Evolutionary conservation across 2,113 vertebrate species (phyloP), one percentile per base, ranked within the genome.

Genomic region (Emydocephalus ijimae): DNA sequence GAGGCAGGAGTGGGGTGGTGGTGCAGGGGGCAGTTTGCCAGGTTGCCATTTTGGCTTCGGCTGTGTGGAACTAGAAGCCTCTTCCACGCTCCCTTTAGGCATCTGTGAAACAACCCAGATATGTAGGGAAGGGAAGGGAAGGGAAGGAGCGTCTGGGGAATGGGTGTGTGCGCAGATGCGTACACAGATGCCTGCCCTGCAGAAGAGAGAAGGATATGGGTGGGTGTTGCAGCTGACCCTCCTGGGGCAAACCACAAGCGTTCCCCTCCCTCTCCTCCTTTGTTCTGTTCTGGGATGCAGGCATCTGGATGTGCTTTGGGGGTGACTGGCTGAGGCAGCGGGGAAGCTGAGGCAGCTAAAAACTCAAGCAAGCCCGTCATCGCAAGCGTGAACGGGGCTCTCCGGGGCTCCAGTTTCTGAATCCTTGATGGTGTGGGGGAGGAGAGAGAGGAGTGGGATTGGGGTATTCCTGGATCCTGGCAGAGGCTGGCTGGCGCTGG

Each of bases 271-370:
- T 93, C 5, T 0, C 69, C 94, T 93, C 93, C 94, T 94, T 92
- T 91, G 74, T 10, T 4, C 18, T 69, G 88, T n/a, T 8, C 55
- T 43, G 93, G 92, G 95, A 94, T 20, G 57, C 95, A 91, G 95
- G 96, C 96, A 95, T 96, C 96, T 95, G 96, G 94, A 96, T 94
- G 87, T 94, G 94, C 93, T 96, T 95, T 96, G 95, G 95, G 96
- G 96, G 95, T 95, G 95, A 95, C 93, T 96, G 92, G 94, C 54
- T 95, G 94, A 95, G 93, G 55, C 95, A 94, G 95, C 95, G 93
- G 89, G 39, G 96, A 95, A 95, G 96, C 92, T 3, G 89, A 93
- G 95, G 96, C 94, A 94, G 95, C 90, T 93, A 93, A 94, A 94
- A 94, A 93, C 94, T 0, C 93, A 89, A 93, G 91, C 93, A 96